Conservation (phyloP, 2,797 vertebrate genomes). For the Epinephelus malabaricus region DNA sequence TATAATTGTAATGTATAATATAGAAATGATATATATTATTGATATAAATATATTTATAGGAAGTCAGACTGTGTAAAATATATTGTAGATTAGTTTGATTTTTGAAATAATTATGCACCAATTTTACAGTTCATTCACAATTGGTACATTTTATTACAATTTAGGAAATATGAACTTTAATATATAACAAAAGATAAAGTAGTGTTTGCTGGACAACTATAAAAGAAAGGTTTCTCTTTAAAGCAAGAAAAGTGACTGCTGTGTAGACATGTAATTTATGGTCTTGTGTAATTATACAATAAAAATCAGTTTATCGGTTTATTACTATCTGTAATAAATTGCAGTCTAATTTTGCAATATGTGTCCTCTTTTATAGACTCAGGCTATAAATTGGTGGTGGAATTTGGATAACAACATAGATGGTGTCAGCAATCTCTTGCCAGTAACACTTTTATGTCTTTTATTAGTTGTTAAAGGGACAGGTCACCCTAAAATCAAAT, state of each 20-base stretch:
- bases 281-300: neutral
- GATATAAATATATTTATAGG: neutral
- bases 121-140: neutral
- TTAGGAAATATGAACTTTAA: constrained; percentile 1
- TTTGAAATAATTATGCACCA: neutral
- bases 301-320: neutral
- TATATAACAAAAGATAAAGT: neutral
- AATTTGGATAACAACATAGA: neutral
- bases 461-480: neutral
- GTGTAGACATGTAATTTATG: constrained; percentile 4
- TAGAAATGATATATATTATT: too few species aligned
- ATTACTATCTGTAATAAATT: constrained; percentile 1
- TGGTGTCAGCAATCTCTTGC: neutral
- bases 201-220: neutral
- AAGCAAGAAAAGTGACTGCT: neutral
- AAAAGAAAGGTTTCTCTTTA: neutral
- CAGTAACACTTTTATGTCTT: neutral
- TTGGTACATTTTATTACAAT: neutral
- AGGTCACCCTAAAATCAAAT: too few species aligned
- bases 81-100: neutral
- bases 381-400: neutral
- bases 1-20: neutral
- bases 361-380: neutral
- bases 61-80: neutral
- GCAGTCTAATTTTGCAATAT: neutral